phyloP scores from a whole-genome alignment of 2,888 invertebrate genomes.

The Sphaerophoria rueppellii region DNA sequence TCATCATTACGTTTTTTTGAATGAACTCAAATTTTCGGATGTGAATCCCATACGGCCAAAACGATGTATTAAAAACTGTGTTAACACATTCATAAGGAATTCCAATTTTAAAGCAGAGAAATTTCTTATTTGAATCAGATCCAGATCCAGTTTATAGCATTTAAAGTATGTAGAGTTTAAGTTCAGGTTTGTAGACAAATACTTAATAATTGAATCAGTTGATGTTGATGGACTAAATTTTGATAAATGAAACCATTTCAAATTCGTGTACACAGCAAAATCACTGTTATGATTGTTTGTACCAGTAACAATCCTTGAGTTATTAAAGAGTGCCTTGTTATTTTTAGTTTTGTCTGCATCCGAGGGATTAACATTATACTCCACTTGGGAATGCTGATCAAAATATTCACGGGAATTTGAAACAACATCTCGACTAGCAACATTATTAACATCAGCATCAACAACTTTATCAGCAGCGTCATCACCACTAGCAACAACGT shows the following conservation, averaged over 20 bases:
- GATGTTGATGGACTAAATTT: not conserved
- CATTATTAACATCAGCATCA: too few relatives aligned
- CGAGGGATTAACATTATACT: too few relatives aligned
- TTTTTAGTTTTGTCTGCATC: too few relatives aligned
- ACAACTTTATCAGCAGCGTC: too few relatives aligned
- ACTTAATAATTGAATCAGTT: conserved; percentile 5
- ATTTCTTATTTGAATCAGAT: not conserved
- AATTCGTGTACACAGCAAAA: not conserved
- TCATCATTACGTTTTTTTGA: not conserved
- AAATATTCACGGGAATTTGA: too few relatives aligned
- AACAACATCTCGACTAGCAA: too few relatives aligned
- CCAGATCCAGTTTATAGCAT: not conserved
- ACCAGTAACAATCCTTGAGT: too few relatives aligned
- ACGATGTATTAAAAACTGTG: not conserved
- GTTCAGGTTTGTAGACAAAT: not conserved
- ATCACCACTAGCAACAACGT: too few relatives aligned
- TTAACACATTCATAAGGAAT: not conserved
- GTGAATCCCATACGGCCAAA: not conserved
- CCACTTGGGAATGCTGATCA: too few relatives aligned
- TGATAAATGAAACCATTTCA: not conserved
- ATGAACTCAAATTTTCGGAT: not conserved
- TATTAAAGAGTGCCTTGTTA: too few relatives aligned
- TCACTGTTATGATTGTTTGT: not conserved
- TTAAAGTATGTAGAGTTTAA: not conserved
- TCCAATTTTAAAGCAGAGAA: conserved; percentile 1